Conservation (phyloP, 37 sponge, comb jelly and placozoan genomes). For the Chondrilla cf. caribensis region DNA sequence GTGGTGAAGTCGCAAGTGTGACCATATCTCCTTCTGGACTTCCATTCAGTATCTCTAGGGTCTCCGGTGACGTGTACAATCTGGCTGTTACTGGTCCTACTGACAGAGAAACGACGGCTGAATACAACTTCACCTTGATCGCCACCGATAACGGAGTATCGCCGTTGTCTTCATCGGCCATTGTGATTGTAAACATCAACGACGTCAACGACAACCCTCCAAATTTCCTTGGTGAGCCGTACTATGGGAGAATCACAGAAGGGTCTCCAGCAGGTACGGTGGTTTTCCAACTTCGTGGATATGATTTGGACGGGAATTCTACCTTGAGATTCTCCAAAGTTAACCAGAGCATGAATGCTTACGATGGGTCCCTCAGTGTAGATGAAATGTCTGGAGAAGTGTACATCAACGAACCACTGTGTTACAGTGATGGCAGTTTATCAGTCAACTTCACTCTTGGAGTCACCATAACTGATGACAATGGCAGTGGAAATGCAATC, state of each 20-base stretch:
- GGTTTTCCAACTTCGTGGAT: background rate
- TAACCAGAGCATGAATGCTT: background rate
- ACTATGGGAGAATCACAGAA: background rate
- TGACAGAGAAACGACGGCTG: background rate
- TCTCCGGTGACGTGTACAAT: background rate
- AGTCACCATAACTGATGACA: background rate
- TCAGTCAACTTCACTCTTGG: background rate
- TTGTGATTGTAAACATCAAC: conserved; percentile 1
- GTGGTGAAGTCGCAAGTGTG: background rate
- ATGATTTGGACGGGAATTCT: background rate
- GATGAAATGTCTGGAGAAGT: conserved; percentile 45
- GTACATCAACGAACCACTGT: conserved; percentile 5
- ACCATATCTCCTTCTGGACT: background rate
- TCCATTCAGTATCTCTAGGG: background rate
- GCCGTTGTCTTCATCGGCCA: background rate
- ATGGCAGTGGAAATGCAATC: conserved; percentile 5
- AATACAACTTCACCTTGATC: background rate
- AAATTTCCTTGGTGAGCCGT: background rate
- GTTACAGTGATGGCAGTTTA: conserved; percentile 16
- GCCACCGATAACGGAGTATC: conserved; percentile 21
- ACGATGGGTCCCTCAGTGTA: conserved; percentile 24
- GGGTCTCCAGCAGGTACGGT: background rate
- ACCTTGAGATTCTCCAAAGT: background rate
- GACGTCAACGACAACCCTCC: conserved; percentile 47
- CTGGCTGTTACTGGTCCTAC: background rate